Base-by-base conservation (phyloP, 2,797 vertebrate genomes). In the Sebastes hubbsi region DNA sequence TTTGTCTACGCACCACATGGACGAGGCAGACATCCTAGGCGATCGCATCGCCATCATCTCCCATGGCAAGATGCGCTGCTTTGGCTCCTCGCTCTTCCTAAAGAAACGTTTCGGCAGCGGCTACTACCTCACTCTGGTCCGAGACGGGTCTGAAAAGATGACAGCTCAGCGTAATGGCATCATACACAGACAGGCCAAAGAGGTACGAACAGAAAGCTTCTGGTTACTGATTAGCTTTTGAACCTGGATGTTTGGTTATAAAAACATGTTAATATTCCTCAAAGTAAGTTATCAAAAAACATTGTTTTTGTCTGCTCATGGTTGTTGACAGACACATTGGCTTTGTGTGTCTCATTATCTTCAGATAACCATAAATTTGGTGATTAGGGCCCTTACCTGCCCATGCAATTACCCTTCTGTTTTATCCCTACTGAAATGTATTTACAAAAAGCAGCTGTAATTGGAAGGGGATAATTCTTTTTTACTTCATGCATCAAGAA, bases 1-100 rank as follows among this genome's bases (percentile, higher is more conserved):
- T 84, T 93, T 99, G 18, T 99, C 98, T 8, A 99, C 98, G 0
- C 99, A 99, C 84, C 99, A 99, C 94, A 99, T 99, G 99, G 99
- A 99, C 6, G 98, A 99, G 83, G 99, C 99, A 0, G 99, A 99
- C 90, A 97, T 99, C 86, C 87, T 99, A 1, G 99, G 98, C 0
- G 99, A 99, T 72, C 96, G 98, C 24, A 97, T 99, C 30, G 98
- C 98, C 85, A 99, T 99, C 59, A 99, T 99, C 90, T 98, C 98
- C 82, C 96, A 97, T 0, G 99, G 99, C 63, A 97, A 95, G 84
- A 92, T 99, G 87, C 97, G 97, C 63, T 99, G 98, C 85, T 96
- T 97, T 6, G 99, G 99, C 60, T 99, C 98, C 63, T 98, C 99
- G 0, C 95, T 99, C 14, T 99, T 99, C 83, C 94, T 99, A 36